phyloP scores from a whole-genome alignment of 1,140 invertebrate genomes.

The Rhynchophorus ferrugineus region DNA sequence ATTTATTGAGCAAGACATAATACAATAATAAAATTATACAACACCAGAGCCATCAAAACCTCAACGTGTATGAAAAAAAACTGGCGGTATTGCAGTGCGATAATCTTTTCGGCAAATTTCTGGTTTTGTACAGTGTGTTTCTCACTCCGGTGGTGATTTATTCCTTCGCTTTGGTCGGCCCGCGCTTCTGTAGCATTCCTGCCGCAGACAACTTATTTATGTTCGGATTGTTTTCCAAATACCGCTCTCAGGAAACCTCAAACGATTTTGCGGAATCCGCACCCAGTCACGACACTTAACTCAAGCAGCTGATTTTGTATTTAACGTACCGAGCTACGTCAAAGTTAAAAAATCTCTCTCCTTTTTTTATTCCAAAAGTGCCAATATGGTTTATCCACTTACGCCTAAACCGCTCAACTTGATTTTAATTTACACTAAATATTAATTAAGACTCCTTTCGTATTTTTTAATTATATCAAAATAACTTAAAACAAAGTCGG shows the following conservation, averaged over 20 bases:
- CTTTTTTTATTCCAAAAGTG: too few species aligned
- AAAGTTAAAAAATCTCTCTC: neutral
- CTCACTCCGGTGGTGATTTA: conserved; percentile 16
- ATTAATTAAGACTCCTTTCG: too few species aligned
- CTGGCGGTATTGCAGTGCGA: too few species aligned
- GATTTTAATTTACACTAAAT: too few species aligned
- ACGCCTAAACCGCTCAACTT: too few species aligned
- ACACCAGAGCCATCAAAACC: too few species aligned
- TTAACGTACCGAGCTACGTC: conserved; percentile 8
- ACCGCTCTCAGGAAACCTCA: conserved; percentile 35
- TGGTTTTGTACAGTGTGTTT: conserved; percentile 19
- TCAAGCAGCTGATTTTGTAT: conserved; percentile 25
- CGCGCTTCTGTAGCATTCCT: conserved; percentile 24
- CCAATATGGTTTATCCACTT: too few species aligned
- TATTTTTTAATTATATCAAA: too few species aligned
- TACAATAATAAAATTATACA: too few species aligned
- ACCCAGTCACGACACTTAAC: conserved; percentile 35
- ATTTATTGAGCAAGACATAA: too few species aligned
- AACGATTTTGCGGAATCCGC: conserved; percentile 38
- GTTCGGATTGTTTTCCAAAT: conserved; percentile 43
- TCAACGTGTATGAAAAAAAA: too few species aligned
- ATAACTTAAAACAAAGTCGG: too few species aligned
- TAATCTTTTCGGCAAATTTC: conserved; percentile 16
- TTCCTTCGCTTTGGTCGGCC: conserved; percentile 17
- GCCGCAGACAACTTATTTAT: conserved; percentile 43